A percentile compares a stretch with the other conserved stretches of the same genome.
phyloP scores from a whole-genome alignment of 2,888 invertebrate genomes.

The Homarus gammarus region DNA sequence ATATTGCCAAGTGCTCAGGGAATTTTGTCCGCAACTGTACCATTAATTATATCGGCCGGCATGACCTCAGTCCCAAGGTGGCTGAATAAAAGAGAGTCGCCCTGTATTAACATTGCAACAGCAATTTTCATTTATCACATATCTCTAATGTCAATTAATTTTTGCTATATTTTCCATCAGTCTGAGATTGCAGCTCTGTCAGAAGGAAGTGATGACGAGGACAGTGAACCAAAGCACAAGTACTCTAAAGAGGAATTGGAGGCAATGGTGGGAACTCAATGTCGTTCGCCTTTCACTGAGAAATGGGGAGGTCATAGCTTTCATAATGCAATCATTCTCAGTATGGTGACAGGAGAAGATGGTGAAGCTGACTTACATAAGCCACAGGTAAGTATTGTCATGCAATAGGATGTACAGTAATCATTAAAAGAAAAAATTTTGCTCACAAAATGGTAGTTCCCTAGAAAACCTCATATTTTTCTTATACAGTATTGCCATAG shows the following conservation, averaged over 20 bases:
- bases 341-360: slow-evolving; percentile 51
- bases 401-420: neutral
- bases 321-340: slow-evolving; percentile 79
- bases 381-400: slow-evolving; percentile 55
- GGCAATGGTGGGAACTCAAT: slow-evolving; percentile 79
- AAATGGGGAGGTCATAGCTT: slow-evolving; percentile 80
- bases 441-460: neutral
- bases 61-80: no score
- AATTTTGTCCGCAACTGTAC: no score
- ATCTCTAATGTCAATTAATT: no score
- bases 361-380: slow-evolving; percentile 46
- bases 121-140: no score
- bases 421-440: neutral
- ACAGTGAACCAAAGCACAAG: slow-evolving; percentile 5
- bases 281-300: slow-evolving; percentile 79
- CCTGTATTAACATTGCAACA: no score
- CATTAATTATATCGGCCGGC: no score
- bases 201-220: slow-evolving; percentile 27
- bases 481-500: no score
- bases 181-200: slow-evolving; percentile 63
- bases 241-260: slow-evolving; percentile 81
- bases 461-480: no score
- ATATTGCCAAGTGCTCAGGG: no score
- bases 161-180: slow-evolving; percentile 50
- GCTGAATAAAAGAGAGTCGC: no score